Percentiles rank a stretch among this genome's conserved stretches.
These are phyloP conservation scores for Otis tarda DNA, from an alignment of 2,113 vertebrate genomes.

Conservation along the genomic window DNA sequence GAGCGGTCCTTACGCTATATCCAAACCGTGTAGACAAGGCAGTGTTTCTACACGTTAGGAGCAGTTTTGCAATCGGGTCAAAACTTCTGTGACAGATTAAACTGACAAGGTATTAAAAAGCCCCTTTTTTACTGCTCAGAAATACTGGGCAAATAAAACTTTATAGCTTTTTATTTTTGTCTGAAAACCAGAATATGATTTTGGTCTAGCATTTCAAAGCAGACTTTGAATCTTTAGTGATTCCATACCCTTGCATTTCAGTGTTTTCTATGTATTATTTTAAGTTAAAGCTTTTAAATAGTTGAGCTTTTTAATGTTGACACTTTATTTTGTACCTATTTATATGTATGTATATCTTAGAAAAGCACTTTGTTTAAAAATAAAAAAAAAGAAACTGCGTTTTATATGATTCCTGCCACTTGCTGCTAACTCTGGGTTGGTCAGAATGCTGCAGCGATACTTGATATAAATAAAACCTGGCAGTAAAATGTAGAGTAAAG, in stretches of 20 bases:
- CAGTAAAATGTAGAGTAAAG: constrained; percentile 86
- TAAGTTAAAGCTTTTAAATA: constrained; percentile 86
- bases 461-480: constrained; percentile 89
- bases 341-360: constrained; percentile 94
- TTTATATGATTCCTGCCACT: constrained; percentile 97
- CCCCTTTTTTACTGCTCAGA: constrained; percentile 63
- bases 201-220: constrained; percentile 81
- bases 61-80: constrained; percentile 68
- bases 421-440: constrained; percentile 98
- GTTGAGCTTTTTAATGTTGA: constrained; percentile 91
- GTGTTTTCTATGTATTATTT: constrained; percentile 85
- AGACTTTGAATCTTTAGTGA: constrained; percentile 78
- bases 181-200: constrained; percentile 83
- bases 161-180: constrained; percentile 67
- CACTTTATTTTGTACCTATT: constrained; percentile 94
- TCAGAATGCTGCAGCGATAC: constrained; percentile 98
- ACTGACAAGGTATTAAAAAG: constrained; percentile 72
- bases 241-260: constrained; percentile 81
- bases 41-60: neutral
- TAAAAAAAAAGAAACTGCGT: constrained; percentile 75
- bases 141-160: constrained; percentile 68
- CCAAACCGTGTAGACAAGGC: neutral
- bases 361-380: constrained; percentile 97
- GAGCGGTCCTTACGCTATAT: neutral
- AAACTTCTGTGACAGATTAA: constrained; percentile 64